These are phyloP conservation scores for Lipophrys pholis DNA, from an alignment of 2,113 vertebrate species.

Conservation along the genomic window DNA sequence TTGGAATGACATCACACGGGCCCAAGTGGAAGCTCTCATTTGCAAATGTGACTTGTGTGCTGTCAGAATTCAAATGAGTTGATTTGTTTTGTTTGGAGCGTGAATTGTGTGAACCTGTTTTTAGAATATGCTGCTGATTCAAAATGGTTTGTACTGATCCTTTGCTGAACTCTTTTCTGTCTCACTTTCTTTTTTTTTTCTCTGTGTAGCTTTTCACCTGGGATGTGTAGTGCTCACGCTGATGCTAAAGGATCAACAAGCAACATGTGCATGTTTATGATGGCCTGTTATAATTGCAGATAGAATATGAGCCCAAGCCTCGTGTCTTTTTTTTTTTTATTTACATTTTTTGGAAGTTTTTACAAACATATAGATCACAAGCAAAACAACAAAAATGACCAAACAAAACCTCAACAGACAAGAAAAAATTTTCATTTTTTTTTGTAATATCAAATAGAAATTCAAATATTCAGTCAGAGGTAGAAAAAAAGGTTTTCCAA, in stretches of 20 bases:
- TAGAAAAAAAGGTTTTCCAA: too few species aligned
- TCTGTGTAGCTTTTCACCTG: not conserved
- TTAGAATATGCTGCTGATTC: not conserved
- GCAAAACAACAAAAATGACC: too few species aligned
- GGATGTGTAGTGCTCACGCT: not conserved
- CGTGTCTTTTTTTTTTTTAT: too few species aligned
- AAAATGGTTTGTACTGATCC: not conserved
- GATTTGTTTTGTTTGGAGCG: not conserved
- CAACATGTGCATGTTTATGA: not conserved
- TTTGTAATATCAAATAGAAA: too few species aligned
- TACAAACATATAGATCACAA: too few species aligned
- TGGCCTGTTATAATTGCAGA: not conserved
- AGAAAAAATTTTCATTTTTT: too few species aligned
- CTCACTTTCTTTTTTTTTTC: not conserved
- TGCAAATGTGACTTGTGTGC: conserved; percentile 11
- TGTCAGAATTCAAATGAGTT: conserved; percentile 15
- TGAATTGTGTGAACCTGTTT: not conserved
- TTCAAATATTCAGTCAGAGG: too few species aligned
- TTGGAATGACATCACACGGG: conserved; percentile 32
- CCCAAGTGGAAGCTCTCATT: conserved; percentile 6
- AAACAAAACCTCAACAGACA: too few species aligned
- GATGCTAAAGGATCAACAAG: not conserved
- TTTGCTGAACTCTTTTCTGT: not conserved
- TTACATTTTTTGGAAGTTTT: too few species aligned
- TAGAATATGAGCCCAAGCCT: not conserved